Base-by-base conservation (phyloP, 2,797 vertebrate genomes). In the Lacerta agilis region DNA sequence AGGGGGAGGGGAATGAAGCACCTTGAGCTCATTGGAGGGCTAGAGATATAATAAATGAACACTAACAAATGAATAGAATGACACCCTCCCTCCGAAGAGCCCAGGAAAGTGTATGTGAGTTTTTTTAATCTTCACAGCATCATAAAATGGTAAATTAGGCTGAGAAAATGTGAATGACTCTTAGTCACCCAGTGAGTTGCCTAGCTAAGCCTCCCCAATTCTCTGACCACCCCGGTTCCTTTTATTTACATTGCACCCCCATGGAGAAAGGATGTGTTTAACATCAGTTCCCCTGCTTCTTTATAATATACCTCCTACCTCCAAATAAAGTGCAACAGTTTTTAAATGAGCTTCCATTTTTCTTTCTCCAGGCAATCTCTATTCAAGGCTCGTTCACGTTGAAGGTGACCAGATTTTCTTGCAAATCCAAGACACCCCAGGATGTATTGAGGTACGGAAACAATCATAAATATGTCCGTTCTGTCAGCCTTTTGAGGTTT, bases 361-460 rank as follows among this genome's bases (percentile, higher is more conserved):
- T 88, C 87, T 89, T 83, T 87, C 77, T n/a, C 41, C 87, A 98
- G 97, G 97, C 69, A 98, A 90, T 90, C 94, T 98, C 72, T 98
- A 97, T 92, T 97, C 97, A 77, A 92, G 97, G 43, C 93, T 96
- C 7, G 97, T 98, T 82, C 95, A 55, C 1, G 92, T 98, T 3
- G 97, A 98, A 29, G 97, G 96, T 13, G 97, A 97, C 81, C 96
- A 95, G 67, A 91, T 97, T 0, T 96, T 97, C 15, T 77, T 98
- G 66, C 96, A 98, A 94, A 97, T 98, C 86, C 97, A 98, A 82
- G 97, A 98, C 94, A 98, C 97, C 0, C 97, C 97, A 0, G 97
- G 97, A 0, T 96, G 94, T 64, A 61, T 96, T 45, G 97, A 98
- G 97, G 97, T 97, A 95, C 0, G 86, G 85, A 76, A 71, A 20